Percentiles rank a stretch among this genome's conserved stretches.
phyloP scores from a whole-genome alignment of 1,140 invertebrate genomes.

The Bombyx mandarina region DNA sequence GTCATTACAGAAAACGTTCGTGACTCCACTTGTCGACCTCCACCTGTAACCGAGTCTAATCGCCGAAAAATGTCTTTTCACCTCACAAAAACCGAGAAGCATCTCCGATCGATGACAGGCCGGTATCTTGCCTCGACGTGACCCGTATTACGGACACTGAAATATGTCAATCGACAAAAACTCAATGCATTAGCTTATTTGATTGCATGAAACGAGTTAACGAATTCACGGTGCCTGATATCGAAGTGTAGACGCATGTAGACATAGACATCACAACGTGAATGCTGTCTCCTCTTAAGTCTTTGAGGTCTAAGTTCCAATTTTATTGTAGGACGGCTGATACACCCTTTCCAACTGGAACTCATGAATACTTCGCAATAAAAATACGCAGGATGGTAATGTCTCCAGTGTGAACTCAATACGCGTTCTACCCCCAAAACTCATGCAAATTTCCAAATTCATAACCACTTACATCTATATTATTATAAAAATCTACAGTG shows the following conservation, averaged over 20 bases:
- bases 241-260: too few relatives aligned
- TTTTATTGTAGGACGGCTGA: background rate
- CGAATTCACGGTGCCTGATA: too few relatives aligned
- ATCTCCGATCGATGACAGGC: slow-evolving; percentile 14
- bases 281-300: background rate
- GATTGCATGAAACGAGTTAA: too few relatives aligned
- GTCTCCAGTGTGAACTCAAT: too few relatives aligned
- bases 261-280: background rate
- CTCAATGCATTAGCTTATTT: background rate
- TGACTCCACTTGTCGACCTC: slow-evolving; percentile 32
- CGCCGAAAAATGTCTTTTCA: slow-evolving; percentile 20
- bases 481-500: too few relatives aligned
- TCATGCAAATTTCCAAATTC: too few relatives aligned
- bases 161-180: slow-evolving; percentile 23
- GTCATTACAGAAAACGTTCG: slow-evolving; percentile 23
- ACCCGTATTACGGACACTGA: slow-evolving; percentile 27
- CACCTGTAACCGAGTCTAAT: slow-evolving; percentile 48
- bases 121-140: slow-evolving; percentile 23
- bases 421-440: too few relatives aligned
- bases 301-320: background rate
- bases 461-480: too few relatives aligned
- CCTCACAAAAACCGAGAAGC: slow-evolving; percentile 16
- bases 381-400: too few relatives aligned
- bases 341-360: too few relatives aligned
- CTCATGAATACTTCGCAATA: too few relatives aligned